Base-by-base conservation (phyloP, 2,113 vertebrate species). In the Microtus pennsylvanicus region DNA sequence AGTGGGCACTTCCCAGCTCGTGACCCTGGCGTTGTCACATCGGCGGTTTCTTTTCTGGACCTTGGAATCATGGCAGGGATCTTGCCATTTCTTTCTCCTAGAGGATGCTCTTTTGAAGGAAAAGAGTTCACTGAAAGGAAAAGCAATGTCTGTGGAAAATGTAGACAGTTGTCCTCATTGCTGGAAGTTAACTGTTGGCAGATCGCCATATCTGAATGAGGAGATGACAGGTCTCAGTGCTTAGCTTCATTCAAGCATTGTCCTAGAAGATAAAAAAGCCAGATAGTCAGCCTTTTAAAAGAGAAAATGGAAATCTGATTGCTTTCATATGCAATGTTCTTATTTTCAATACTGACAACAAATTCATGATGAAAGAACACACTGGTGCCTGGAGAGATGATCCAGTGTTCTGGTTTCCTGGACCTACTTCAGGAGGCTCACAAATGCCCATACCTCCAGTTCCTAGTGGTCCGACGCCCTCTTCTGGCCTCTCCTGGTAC, bases 301-400 rank as follows among this genome's bases (percentile, higher is more conserved):
- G 61, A 13, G 67, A 86, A 88, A 21, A 33, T 65, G 30, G 45
- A 87, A 65, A 63, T 83, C 28, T 82, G 22, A 61, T 63, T 93
- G 81, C 95, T 90, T 97, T 9, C 12, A 63, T 63, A 11, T 88
- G 70, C 89, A 93, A 90, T 47, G 11, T 92, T 77, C 30, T 8
- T 81, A 16, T 69, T 77, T 92, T 92, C 38, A 94, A 94, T 86
- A 67, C 89, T 95, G 47, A 92, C 63, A 30, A 58, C 42, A 55
- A 91, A 47, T 70, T 93, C 35, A 24, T 69, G 87, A 92, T 92
- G 38, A 65, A 70, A 70, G 55, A 78, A 78, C 22, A 42, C 75
- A 75, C n/a, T 45, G 14, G 24, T 14, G 3, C 7, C 58, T 85
- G 38, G 58, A 28, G n/a, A 30, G 7, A 45, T 65, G 58, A 16